Conservation (phyloP, 2,113 vertebrate genomes). For the Willisornis vidua region DNA sequence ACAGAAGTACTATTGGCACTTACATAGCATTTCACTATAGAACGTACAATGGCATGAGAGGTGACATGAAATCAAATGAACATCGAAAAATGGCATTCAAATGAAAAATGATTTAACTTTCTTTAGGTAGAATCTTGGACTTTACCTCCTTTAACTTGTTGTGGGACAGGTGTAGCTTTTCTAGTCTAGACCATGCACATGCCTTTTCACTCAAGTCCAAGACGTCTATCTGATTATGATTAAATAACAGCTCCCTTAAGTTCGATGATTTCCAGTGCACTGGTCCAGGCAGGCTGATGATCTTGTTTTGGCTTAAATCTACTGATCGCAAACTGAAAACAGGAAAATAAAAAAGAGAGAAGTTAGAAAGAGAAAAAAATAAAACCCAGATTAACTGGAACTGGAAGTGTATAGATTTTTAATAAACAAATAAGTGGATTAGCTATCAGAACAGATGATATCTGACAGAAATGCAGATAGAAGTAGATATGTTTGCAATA, state of each 20-base stretch:
- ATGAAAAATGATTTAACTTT: background rate
- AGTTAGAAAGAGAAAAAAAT: background rate
- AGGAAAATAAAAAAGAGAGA: background rate
- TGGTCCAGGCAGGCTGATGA: conserved; percentile 82
- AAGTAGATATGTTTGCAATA: background rate
- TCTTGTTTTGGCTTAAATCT: conserved; percentile 89
- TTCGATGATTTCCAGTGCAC: conserved; percentile 85
- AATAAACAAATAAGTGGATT: background rate
- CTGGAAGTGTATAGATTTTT: background rate
- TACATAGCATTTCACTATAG: background rate
- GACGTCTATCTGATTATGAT: conserved; percentile 83
- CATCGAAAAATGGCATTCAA: background rate
- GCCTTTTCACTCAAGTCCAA: conserved; percentile 87
- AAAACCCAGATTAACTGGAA: background rate
- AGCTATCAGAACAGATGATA: background rate
- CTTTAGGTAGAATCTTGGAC: background rate
- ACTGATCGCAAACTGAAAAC: conserved; percentile 84
- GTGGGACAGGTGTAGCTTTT: conserved; percentile 90
- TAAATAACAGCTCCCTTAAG: conserved; percentile 91
- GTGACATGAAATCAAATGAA: background rate
- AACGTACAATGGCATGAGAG: background rate
- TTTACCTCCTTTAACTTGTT: conserved; percentile 91
- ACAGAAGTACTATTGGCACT: background rate
- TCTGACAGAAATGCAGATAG: background rate
- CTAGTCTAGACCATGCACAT: conserved; percentile 85